A percentile compares a stretch with the other conserved stretches of the same genome.
These are phyloP conservation scores for Phainopepla nitens DNA, from an alignment of 2,113 vertebrate species.

Conservation along the genomic window DNA sequence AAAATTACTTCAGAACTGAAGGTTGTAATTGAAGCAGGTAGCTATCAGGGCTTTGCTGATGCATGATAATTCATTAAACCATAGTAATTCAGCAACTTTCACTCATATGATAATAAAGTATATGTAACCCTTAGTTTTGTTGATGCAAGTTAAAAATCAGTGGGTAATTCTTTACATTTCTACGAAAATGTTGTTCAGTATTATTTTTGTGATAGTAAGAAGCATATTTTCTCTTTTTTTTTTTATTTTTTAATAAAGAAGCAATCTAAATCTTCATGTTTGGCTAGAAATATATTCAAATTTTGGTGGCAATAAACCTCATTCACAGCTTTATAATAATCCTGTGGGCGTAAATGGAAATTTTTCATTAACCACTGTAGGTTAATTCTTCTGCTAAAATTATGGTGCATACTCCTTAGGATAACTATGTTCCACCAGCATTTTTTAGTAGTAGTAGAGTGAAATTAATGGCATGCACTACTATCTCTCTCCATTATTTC, in stretches of 20 bases:
- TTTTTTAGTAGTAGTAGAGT: not conserved
- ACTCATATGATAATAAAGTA: not conserved
- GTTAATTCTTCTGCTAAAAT: not conserved
- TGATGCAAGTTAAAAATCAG: not conserved
- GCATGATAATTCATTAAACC: not conserved
- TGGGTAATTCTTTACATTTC: not conserved
- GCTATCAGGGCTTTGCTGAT: not conserved
- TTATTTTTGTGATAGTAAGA: not conserved
- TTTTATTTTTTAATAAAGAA: not conserved
- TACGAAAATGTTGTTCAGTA: not conserved
- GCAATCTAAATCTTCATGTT: not conserved
- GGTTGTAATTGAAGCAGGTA: not conserved
- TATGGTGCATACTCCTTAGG: not conserved
- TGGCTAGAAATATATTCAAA: not conserved
- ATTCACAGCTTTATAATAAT: not conserved
- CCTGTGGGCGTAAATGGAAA: not conserved
- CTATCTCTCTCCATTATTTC: not conserved
- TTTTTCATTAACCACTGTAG: not conserved
- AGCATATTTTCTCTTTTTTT: fast-evolving
- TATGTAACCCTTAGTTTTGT: not conserved
- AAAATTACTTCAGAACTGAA: not conserved
- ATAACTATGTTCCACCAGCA: not conserved
- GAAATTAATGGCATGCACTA: not conserved
- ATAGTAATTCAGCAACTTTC: not conserved
- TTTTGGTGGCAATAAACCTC: not conserved